Evolutionary conservation across 2,113 vertebrate species (phyloP), one percentile per base, ranked within the genome.

Genomic region (Trogon melanurus): DNA sequence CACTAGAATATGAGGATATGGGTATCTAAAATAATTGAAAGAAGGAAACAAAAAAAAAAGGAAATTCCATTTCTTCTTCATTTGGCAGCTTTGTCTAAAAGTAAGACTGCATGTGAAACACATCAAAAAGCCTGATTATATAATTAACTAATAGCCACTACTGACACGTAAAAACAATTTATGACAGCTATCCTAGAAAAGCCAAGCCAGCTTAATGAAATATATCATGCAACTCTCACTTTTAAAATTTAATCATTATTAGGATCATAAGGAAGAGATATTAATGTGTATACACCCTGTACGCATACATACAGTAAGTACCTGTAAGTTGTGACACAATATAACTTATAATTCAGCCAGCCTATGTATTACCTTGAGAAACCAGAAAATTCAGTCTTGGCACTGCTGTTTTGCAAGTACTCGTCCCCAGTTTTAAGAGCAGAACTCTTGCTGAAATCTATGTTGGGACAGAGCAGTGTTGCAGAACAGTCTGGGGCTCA

Each of bases 401-500:
- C 92, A 97, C 96, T 83, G 93, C 48, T 96, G 87, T 92, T 97
- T 94, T 85, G 94, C 94, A 97, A 98, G 93, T 15, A 75, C 51
- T 56, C 96, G 71, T 92, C 92, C 96, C 84, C 85, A 34, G 6
- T 89, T 97, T 86, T 89, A 34, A 93, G 90, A 96, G 92, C 80
- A 94, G 88, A 95, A 93, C 89, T 95, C 92, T 96, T 81, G 47
- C 93, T 98, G 91, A 97, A 97, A 86, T 94, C 94, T 96, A 92
- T 94, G 93, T 93, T 95, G 97, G 92, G 95, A 96, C 94, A 96
- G 76, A 96, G 96, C 95, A 97, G 88, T 96, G 84, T 92, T 84
- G 90, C 85, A 91, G 96, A 97, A 98, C 90, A 97, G 95, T 95
- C 82, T 83, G 96, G 95, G 97, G 96, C 90, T 87, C 25, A 87